Evolutionary conservation across 2,888 invertebrate species (phyloP), one percentile per base, ranked within the genome.

Genomic region (Lasioglossum malachurum): DNA sequence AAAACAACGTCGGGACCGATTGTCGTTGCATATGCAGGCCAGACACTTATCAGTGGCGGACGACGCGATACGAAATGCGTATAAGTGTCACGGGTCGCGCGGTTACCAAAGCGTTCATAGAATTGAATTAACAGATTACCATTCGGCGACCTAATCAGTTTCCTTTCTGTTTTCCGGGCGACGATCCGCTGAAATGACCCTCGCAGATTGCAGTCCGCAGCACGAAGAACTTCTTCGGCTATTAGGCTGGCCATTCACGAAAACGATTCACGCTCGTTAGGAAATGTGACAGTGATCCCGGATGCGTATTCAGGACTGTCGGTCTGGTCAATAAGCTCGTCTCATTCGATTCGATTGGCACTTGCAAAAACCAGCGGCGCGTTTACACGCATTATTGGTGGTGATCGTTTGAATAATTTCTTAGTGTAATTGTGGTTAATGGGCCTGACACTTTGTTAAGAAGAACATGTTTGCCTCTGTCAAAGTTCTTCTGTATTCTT

Each of bases 221-320:
- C 73, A 73, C 73, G 46, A 73, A 73, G 73, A 46, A 73, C 73
- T 44, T 72, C 72, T 16, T 27, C 46, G 27, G 60, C 14, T 27
- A 27, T 60, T n/a, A 60, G 12, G 3, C 60, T n/a, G n/a, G 44
- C 44, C 46, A 72, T 72, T 72, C 44, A n/a, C 38, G 49, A 41
- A 49, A 64, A 67, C 67, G 67, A 67, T 67, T 35, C 67, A 31
- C 67, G 31, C 67, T 67, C 67, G 67, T 67, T 67, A 67, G 35
- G 67, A 35, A 67, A 67, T 2, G 35, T 19, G 67, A 67, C 35
- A 35, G 31, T 35, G 16, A 16, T 35, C 60, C 67, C 67, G 67
- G 67, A 35, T 31, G 35, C 67, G 67, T 35, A 67, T 35, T 64
- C 64, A 64, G 64, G 16, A 31, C 64, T 5, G n/a, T 31, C 64